Evolutionary conservation across 2,888 invertebrate species (phyloP), one percentile per base, ranked within the genome.

Genomic region (Galerucella calmariensis): DNA sequence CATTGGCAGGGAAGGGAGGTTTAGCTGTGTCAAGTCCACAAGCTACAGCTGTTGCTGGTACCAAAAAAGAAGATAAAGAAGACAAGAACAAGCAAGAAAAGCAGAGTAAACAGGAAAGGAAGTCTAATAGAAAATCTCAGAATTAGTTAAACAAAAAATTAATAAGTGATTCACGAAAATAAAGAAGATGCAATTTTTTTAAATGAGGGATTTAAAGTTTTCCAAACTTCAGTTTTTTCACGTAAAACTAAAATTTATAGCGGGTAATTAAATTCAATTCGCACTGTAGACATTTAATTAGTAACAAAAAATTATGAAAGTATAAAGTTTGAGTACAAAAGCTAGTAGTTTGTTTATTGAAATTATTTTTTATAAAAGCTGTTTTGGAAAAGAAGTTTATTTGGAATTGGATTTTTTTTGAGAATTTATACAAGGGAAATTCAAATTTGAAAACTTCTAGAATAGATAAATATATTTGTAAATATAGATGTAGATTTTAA

Each of bases 41-140:
- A 66, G 90, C 89, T 20, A 89, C 89, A 20, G 89, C 90, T 1
- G 87, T 90, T 16, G 89, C 89, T 27, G 89, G 89, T 51, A 82
- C 84, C 3, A 82, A 78, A 51, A 80, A 81, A 9, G 82, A 82
- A 68, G 75, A 76, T 9, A 77, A 77, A 61, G 35, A 20, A 9
- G 62, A 67, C 3, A 75, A 73, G 20, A 66, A 35, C 27, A 59
- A 35, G 1, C 58, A 82, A 67, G 75, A 76, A 16, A 75, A 77
- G 59, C 20, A 20, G n/a, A 65, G 69, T 3, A 75, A 69, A 16
- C 63, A 63, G 10, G 72, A 78, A 16, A 79, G 78, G 51, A 79
- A 76, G 27, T 56, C 70, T 24, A 59, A 51, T 46, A 73, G 65
- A 44, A 76, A 73, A 66, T 48, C 63, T 51, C 76, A 72, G 62